These are phyloP conservation scores for Aulostomus chinensis DNA, from an alignment of 2,797 vertebrate species.

Conservation along the genomic window DNA sequence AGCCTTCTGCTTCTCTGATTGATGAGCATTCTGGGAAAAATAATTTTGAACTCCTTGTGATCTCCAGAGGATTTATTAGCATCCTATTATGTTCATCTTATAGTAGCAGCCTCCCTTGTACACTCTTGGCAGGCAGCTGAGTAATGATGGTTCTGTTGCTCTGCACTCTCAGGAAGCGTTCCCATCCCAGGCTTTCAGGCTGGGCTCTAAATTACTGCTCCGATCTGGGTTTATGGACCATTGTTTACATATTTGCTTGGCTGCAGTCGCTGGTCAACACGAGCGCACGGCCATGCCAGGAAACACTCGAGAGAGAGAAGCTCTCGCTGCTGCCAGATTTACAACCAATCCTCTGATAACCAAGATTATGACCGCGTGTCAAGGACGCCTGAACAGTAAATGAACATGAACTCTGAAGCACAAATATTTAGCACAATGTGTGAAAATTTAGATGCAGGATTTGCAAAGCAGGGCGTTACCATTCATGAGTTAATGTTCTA, in stretches of 20 bases:
- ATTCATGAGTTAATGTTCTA: too few relatives aligned
- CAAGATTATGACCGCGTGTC: conserved; percentile 13
- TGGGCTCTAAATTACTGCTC: conserved; percentile 30
- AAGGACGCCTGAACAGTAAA: conserved; percentile 12
- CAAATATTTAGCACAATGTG: too few relatives aligned
- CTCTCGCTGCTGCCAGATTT: conserved; percentile 16
- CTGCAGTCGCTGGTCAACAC: conserved; percentile 15
- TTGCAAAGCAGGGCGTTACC: too few relatives aligned
- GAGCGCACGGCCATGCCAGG: conserved; percentile 24
- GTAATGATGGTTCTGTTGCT: conserved; percentile 44
- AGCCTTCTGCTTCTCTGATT: conserved; percentile 38
- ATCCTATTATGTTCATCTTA: conserved; percentile 59
- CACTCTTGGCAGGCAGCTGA: conserved; percentile 45
- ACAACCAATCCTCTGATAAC: conserved; percentile 4
- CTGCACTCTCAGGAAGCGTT: conserved; percentile 21
- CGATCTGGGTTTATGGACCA: conserved; percentile 19
- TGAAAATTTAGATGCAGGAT: too few relatives aligned
- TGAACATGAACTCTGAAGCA: not conserved
- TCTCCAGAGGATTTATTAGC: conserved; percentile 65
- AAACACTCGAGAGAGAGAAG: conserved; percentile 4
- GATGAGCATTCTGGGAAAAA: conserved; percentile 63
- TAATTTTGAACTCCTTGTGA: conserved; percentile 39
- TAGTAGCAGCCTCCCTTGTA: conserved; percentile 45
- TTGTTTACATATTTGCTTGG: conserved; percentile 14
- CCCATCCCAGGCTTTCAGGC: conserved; percentile 27